A percentile compares a stretch with the other conserved stretches of the same genome.
phyloP scores from a whole-genome alignment of 2,113 vertebrate genomes.

The Ochotona princeps region DNA sequence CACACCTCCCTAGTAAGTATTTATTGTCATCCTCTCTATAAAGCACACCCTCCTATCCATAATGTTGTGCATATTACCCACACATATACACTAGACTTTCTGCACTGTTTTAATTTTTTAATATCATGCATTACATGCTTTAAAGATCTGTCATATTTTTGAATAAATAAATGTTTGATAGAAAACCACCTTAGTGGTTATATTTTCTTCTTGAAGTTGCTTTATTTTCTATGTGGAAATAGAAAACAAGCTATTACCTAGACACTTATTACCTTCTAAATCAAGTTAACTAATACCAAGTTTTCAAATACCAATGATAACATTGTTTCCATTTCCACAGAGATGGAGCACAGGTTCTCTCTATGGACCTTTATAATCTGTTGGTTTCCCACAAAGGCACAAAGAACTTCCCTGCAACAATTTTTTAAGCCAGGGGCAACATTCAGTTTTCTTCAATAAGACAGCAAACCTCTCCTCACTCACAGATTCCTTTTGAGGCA shows the following conservation, averaged over 20 bases:
- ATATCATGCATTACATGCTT: not conserved
- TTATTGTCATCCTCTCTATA: not conserved
- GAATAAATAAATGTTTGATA: slow-evolving; percentile 8
- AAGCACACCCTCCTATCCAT: not conserved
- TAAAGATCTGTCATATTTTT: not conserved
- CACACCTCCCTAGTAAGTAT: not conserved
- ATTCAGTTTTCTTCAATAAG: not conserved
- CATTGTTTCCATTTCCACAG: not conserved
- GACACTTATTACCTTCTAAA: not conserved
- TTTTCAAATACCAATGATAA: not conserved
- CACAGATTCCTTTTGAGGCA: not conserved
- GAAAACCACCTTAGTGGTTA: not conserved
- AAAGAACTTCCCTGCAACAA: not conserved
- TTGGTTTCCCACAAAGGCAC: not conserved
- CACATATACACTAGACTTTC: not conserved
- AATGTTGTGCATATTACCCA: no score
- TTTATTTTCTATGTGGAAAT: not conserved
- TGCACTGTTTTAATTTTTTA: not conserved
- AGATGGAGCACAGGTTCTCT: not conserved
- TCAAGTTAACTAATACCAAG: not conserved
- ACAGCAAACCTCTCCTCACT: not conserved
- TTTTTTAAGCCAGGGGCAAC: not conserved
- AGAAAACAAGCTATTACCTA: not conserved
- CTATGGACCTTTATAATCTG: not conserved
- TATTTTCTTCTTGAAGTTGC: not conserved